A percentile compares a stretch with the other conserved stretches of the same genome.
Evolutionary conservation across 1,140 invertebrate species (phyloP).

Genomic region (Nomia melanderi): DNA sequence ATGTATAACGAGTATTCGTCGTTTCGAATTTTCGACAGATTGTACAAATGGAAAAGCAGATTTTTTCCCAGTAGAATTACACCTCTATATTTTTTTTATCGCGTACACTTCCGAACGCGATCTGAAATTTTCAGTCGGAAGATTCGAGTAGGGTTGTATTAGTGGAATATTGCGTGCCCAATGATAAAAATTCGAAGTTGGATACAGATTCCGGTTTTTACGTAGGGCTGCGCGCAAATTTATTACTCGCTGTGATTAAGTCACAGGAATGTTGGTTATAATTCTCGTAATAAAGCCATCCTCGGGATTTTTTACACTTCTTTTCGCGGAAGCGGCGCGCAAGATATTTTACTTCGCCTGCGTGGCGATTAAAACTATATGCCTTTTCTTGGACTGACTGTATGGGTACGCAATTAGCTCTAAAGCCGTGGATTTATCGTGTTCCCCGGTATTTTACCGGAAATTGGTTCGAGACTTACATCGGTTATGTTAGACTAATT

Average conservation of each 20-base stretch:
- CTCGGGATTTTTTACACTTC: neutral
- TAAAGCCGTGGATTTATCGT: neutral
- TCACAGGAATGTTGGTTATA: neutral
- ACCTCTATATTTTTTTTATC: no score
- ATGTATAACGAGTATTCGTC: no score
- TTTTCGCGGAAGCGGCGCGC: neutral
- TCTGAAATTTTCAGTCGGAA: no score
- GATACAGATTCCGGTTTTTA: neutral
- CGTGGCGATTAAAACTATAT: neutral
- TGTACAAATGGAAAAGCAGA: no score
- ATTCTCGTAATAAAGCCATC: slow-evolving; percentile 15
- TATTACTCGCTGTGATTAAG: neutral
- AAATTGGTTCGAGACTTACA: neutral
- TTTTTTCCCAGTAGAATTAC: no score
- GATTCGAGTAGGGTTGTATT: no score
- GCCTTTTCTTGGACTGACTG: neutral
- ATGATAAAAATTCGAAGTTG: neutral
- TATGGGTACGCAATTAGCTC: neutral
- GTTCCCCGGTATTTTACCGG: neutral
- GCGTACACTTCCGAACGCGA: neutral
- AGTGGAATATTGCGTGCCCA: no score
- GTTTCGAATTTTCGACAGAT: no score
- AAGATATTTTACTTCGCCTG: slow-evolving; percentile 3
- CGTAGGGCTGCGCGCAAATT: neutral
- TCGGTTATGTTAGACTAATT: neutral